Evolutionary conservation across 2,113 vertebrate species (phyloP).

Genomic region (Albula glossodonta): DNA sequence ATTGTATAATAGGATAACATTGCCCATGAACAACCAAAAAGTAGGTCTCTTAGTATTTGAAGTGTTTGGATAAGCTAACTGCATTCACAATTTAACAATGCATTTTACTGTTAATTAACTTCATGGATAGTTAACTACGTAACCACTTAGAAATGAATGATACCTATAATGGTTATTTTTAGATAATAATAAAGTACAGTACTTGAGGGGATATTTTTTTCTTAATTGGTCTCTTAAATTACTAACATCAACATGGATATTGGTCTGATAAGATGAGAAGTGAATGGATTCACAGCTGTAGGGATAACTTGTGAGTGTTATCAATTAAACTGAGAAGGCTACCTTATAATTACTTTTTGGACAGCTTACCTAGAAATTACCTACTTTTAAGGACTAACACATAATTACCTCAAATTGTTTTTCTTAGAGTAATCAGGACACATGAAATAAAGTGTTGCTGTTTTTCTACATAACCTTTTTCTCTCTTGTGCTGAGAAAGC

Average conservation of each 20-base stretch:
- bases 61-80: not conserved
- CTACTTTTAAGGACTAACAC: slow-evolving; percentile 39
- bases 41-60: not conserved
- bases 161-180: not conserved
- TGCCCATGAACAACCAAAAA: not conserved
- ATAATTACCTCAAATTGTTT: slow-evolving; percentile 50
- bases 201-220: not conserved
- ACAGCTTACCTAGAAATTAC: slow-evolving; percentile 15
- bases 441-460: slow-evolving; percentile 58
- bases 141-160: not conserved
- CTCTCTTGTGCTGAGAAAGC: slow-evolving; percentile 66
- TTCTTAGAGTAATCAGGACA: slow-evolving; percentile 58
- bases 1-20: not conserved
- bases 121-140: not conserved
- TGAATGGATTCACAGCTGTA: not conserved
- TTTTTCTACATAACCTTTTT: slow-evolving; percentile 57
- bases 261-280: not conserved
- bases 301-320: not conserved
- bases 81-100: not conserved
- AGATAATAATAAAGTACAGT: not conserved
- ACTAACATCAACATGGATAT: not conserved
- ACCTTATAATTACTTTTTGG: not conserved
- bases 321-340: not conserved
- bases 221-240: not conserved
- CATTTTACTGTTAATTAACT: not conserved